phyloP scores from a whole-genome alignment of 2,113 vertebrate genomes.

The Menura novaehollandiae region DNA sequence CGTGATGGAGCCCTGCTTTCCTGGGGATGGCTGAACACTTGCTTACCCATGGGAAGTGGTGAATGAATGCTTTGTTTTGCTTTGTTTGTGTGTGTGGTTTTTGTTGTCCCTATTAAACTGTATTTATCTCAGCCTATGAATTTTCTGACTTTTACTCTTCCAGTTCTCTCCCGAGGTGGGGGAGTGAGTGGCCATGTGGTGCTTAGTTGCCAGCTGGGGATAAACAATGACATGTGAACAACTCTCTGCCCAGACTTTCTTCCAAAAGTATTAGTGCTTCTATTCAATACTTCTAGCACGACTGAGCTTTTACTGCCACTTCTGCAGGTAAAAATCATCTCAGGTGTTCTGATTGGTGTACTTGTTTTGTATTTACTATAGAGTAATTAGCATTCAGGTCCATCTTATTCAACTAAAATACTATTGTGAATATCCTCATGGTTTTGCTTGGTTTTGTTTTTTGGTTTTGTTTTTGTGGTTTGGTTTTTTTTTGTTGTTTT shows the following conservation, averaged over 20 bases:
- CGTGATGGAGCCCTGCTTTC: neutral
- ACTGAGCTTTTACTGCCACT: neutral
- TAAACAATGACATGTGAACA: neutral
- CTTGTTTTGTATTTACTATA: neutral
- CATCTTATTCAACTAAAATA: neutral
- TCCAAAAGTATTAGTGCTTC: neutral
- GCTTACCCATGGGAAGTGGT: fast-evolving
- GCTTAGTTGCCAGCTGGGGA: neutral
- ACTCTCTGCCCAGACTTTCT: neutral
- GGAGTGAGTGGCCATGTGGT: fast-evolving
- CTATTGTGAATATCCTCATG: neutral
- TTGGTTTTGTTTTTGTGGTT: too few relatives aligned
- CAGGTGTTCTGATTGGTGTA: neutral
- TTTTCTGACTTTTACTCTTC: neutral
- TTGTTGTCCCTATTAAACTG: neutral
- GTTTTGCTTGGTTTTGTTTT: neutral
- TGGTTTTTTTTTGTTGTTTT: too few relatives aligned
- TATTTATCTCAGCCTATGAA: neutral
- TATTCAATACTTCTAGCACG: neutral
- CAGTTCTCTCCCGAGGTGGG: fast-evolving
- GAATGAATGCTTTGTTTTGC: neutral
- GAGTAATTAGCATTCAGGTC: neutral
- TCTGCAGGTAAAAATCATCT: neutral
- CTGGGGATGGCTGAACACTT: neutral
- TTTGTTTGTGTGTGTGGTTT: fast-evolving